Evolutionary conservation across 37 sponge, comb jelly and placozoan genomes (phyloP).

Genomic region (Chondrilla cf. caribensis): DNA sequence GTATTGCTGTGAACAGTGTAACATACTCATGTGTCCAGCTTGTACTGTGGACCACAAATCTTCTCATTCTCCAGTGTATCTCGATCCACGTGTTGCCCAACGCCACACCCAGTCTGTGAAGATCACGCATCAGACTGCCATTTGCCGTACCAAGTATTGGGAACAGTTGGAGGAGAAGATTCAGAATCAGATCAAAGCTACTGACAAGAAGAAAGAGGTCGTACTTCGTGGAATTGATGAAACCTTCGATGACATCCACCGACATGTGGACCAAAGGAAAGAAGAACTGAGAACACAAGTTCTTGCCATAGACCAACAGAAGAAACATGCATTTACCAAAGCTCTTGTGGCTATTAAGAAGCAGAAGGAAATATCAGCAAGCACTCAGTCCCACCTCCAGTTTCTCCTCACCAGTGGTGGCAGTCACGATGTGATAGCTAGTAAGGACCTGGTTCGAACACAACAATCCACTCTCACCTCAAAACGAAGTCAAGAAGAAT

Average conservation of each 20-base stretch:
- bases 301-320: not conserved
- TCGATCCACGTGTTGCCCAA: not conserved
- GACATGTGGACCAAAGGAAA: not conserved
- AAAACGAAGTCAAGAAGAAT: not conserved
- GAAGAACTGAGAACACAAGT: not conserved
- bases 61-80: not conserved
- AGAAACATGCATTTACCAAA: not conserved
- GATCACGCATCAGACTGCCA: not conserved
- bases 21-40: constrained; percentile 4
- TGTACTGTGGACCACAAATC: not conserved
- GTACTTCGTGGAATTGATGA: too few relatives aligned
- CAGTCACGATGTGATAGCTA: too few relatives aligned
- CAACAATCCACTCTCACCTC: not conserved
- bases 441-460: too few relatives aligned
- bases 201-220: not conserved
- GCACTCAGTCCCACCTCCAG: too few relatives aligned
- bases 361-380: too few relatives aligned
- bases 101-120: not conserved
- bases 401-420: too few relatives aligned
- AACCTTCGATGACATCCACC: too few relatives aligned
- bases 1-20: constrained; percentile 11
- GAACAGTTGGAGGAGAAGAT: not conserved
- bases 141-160: not conserved
- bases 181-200: too few relatives aligned
- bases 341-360: too few relatives aligned